Evolutionary conservation across 37 sponge, comb jelly and placozoan genomes (phyloP), one percentile per base, ranked within the genome.

Genomic region (Hormiphora californensis): DNA sequence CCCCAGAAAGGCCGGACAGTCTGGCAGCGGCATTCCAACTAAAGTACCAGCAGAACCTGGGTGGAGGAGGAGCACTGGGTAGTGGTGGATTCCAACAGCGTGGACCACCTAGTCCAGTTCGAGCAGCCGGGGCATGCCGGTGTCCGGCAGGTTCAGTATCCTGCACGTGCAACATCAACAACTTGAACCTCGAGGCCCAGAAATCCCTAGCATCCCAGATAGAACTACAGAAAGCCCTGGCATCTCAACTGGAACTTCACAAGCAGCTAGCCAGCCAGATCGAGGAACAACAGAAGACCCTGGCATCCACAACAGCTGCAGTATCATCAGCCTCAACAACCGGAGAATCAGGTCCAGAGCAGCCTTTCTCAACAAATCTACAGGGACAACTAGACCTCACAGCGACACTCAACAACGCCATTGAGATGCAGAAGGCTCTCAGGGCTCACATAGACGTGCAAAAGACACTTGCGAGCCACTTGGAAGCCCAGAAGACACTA

Each of bases 121-220:
- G n/a, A n/a, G n/a, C n/a, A n/a, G n/a, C n/a, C n/a, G n/a, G n/a
- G n/a, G 27, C n/a, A 23, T 73, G 81, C 46, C 41, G 81, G 81
- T 73, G 81, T 33, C 81, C 81, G 28, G 46, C 81, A 1, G 43
- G 46, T 19, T 46, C 40, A 28, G 46, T 73, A 21, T 43, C 81
- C 23, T 73, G 81, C 81, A 73, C 81, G 12, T 73, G 81, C 25
- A 46, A 46, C 8, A 46, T 46, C 23, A 43, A 43, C 46, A 73
- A 43, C n/a, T 46, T 73, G n/a, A 73, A 46, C 35, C 44, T 73
- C 44, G 36, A 73, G 81, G 81, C 81, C 21, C 81, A 73, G 81
- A 73, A 73, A 36, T 43, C 81, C 2, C 44, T 73, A 1, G 35
- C 81, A 22, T 73, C 81, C 23, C 81, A 73, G 25, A 43, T 73